A percentile compares a stretch with the other conserved stretches of the same genome.
These are phyloP conservation scores for Staurois parvus DNA, from an alignment of 2,797 vertebrate species.

Conservation along the genomic window DNA sequence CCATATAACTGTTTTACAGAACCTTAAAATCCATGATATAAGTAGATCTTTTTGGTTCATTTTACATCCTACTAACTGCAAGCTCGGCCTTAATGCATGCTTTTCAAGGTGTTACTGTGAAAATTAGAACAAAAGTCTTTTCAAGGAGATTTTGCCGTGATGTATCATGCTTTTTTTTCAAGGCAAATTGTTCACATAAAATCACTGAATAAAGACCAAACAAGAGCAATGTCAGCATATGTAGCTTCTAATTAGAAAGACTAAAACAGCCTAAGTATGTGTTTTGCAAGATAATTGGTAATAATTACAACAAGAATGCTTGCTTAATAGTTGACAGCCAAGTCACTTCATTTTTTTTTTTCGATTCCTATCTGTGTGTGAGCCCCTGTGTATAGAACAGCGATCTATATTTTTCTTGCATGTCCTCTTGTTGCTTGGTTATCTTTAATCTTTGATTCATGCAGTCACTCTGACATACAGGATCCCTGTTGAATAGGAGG, in stretches of 20 bases:
- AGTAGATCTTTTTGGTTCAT: background rate
- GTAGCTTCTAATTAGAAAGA: conserved; percentile 42
- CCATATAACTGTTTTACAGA: background rate
- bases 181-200: conserved; percentile 40
- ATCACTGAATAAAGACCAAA: conserved; percentile 31
- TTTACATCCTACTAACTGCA: background rate
- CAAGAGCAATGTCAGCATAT: conserved; percentile 38
- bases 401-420: background rate
- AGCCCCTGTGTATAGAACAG: background rate
- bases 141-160: background rate
- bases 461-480: too few relatives aligned
- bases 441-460: background rate
- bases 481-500: too few relatives aligned
- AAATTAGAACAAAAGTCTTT: conserved; percentile 42
- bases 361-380: background rate
- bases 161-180: conserved; percentile 4
- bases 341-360: conserved; percentile 18
- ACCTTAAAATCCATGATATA: too few relatives aligned
- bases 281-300: conserved; percentile 44
- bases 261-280: conserved; percentile 45
- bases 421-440: background rate
- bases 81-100: background rate
- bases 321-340: conserved; percentile 16
- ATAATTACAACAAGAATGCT: conserved; percentile 34
- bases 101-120: conserved; percentile 2